Base-by-base conservation (phyloP, 2,888 invertebrate species). In the Malacosoma neustria region DNA sequence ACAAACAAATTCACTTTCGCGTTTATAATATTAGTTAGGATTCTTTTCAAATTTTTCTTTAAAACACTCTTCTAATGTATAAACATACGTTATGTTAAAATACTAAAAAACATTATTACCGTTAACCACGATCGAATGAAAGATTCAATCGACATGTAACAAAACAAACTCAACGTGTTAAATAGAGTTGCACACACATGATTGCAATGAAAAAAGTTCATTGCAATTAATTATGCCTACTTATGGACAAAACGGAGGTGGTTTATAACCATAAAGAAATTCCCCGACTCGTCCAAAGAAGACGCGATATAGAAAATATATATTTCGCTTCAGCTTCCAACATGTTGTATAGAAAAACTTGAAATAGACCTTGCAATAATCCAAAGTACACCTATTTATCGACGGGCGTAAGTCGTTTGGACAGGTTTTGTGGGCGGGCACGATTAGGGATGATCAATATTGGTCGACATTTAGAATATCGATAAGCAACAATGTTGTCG, bases 371-470 rank as follows among this genome's bases (percentile, higher is more conserved):
- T 55, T 57, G 60, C 59, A 52, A 63, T 61, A 50, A 56, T 22
- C 22, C 54, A 44, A 59, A 61, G 61, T 64, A 62, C 63, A 54
- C 59, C 64, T 65, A 65, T 57, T 66, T 72, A 72, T 71, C 67
- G 62, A 58, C 42, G 63, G 57, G 57, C 54, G 66, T 61, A 65
- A 65, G 63, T 68, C 57, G 64, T 50, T 54, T 38, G 54, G 65
- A 64, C 70, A 58, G 71, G 71, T 71, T 67, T 59, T 53, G 62
- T 55, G 55, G 61, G 61, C 64, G 61, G 60, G 57, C 51, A 49
- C 22, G 22, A 22, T 22, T 22, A 22, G 22, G 22, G 22, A 22
- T 22, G 22, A 22, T 22, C 22, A 9, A 22, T 22, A 22, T 4
- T 4, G 5, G 9, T 22, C 22, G 22, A 22, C 5, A 22, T 22